Evolutionary conservation across 2,113 vertebrate genomes (phyloP).

Genomic region (Daboia siamensis): DNA sequence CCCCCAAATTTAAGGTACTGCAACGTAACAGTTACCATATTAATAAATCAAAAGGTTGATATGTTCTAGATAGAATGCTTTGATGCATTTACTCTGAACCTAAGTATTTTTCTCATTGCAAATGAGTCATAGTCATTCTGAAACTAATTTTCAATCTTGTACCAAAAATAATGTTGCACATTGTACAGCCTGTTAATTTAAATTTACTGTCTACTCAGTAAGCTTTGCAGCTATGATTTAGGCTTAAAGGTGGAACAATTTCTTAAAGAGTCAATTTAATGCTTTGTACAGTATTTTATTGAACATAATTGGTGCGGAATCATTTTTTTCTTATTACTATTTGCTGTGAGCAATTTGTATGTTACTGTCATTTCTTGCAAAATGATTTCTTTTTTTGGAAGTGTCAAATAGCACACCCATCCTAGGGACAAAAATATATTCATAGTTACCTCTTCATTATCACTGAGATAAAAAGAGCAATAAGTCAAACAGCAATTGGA

Average conservation of each 20-base stretch:
- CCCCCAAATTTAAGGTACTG: neutral
- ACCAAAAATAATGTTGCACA: neutral
- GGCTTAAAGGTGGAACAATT: neutral
- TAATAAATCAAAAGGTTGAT: neutral
- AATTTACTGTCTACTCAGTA: neutral
- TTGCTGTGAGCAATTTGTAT: neutral
- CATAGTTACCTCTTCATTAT: neutral
- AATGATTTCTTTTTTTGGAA: constrained; percentile 5
- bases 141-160: neutral
- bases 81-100: neutral
- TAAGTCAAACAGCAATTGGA: neutral
- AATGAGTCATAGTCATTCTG: neutral
- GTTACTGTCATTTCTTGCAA: neutral
- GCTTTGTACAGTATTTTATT: neutral
- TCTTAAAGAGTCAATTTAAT: neutral
- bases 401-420: neutral
- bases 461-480: neutral
- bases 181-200: neutral
- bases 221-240: neutral
- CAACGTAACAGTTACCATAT: neutral
- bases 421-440: neutral
- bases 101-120: neutral
- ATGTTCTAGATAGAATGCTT: neutral
- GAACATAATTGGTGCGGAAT: neutral
- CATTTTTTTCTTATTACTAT: neutral